Conservation (phyloP, 2,888 invertebrate genomes). For the Andrena dorsata region DNA sequence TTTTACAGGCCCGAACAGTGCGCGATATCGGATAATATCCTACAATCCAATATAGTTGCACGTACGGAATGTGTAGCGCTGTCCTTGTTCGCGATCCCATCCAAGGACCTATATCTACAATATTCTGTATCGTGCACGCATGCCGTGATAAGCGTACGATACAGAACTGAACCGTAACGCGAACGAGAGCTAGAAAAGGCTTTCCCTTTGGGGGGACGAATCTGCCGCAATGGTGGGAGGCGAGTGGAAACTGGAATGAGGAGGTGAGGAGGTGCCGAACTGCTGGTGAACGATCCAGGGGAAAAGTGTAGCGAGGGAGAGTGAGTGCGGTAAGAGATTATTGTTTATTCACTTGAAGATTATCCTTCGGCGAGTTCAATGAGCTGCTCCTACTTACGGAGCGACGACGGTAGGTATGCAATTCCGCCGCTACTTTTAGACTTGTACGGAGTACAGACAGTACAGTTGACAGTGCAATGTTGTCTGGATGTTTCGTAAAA, state of each 20-base stretch:
- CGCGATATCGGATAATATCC: too few relatives aligned
- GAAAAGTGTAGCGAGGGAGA: slow-evolving; percentile 20
- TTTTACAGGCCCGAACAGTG: too few relatives aligned
- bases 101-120: not conserved
- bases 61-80: too few relatives aligned
- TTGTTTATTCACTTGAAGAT: slow-evolving; percentile 82
- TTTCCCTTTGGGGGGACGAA: too few relatives aligned
- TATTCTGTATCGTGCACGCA: not conserved
- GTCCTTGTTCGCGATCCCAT: not conserved
- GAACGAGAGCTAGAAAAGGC: not conserved
- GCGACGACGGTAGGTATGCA: slow-evolving; percentile 72
- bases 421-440: slow-evolving; percentile 75
- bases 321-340: slow-evolving; percentile 73
- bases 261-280: not conserved
- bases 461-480: too few relatives aligned
- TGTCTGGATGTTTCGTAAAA: slow-evolving; percentile 9
- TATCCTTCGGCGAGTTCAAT: slow-evolving; percentile 83
- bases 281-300: not conserved
- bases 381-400: slow-evolving; percentile 82
- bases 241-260: not conserved
- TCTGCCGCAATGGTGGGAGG: not conserved
- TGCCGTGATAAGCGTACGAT: not conserved
- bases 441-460: too few relatives aligned
- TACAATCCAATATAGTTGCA: too few relatives aligned
- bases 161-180: slow-evolving; percentile 3